Percentiles rank a stretch among this genome's conserved stretches.
Evolutionary conservation across 2,888 invertebrate species (phyloP).

Genomic region (Germaria angustata): DNA sequence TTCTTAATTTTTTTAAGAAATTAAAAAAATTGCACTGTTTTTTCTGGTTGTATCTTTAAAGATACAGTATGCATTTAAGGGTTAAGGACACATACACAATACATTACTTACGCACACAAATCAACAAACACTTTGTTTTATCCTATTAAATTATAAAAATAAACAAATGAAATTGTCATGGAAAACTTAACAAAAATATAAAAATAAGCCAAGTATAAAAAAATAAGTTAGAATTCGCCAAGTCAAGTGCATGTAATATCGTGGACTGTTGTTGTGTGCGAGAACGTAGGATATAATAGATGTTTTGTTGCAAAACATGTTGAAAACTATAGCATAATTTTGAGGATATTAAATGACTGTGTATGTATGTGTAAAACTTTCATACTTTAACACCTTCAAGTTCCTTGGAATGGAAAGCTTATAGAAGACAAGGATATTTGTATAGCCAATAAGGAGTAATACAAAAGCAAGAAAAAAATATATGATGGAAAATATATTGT

Average conservation of each 20-base stretch:
- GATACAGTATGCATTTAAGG: too few species aligned
- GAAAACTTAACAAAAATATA: background rate
- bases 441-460: too few species aligned
- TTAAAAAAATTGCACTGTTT: too few species aligned
- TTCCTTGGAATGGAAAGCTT: too few species aligned
- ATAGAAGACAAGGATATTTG: too few species aligned
- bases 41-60: too few species aligned
- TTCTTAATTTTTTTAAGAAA: too few species aligned
- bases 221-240: background rate
- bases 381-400: too few species aligned
- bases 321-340: background rate
- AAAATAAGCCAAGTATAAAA: background rate
- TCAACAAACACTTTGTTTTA: background rate
- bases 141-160: constrained; percentile 4
- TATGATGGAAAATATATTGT: background rate
- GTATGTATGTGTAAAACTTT: too few species aligned
- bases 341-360: background rate
- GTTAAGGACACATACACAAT: too few species aligned
- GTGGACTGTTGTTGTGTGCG: background rate
- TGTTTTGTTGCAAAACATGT: background rate
- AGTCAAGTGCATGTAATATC: background rate
- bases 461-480: too few species aligned
- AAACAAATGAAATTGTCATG: background rate
- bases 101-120: background rate
- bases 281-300: background rate